Conservation (phyloP, 2,888 invertebrate genomes). For the Acanthosepion esculentum region DNA sequence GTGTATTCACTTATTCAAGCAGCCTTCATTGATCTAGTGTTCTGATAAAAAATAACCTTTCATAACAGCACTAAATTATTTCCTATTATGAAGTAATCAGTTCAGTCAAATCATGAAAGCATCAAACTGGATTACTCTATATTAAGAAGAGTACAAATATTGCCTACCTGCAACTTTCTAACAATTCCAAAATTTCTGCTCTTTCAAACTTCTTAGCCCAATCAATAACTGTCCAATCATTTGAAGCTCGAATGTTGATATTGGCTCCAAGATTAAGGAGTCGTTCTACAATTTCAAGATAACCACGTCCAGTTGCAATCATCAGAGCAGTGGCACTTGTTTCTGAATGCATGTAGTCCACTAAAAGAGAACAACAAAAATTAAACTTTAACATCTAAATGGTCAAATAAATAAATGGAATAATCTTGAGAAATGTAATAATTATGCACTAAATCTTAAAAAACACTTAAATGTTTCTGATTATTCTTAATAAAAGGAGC, state of each 20-base stretch:
- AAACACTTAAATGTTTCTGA: too few species aligned
- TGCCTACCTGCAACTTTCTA: conserved; percentile 77
- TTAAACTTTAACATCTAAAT: background rate
- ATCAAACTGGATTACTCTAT: background rate
- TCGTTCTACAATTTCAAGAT: conserved; percentile 81
- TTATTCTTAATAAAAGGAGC: too few species aligned
- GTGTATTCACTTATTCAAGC: too few species aligned
- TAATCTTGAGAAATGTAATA: too few species aligned
- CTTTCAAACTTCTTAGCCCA: conserved; percentile 82
- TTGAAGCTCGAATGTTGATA: conserved; percentile 78
- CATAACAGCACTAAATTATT: background rate
- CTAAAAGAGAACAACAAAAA: conserved; percentile 59
- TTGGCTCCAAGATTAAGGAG: conserved; percentile 83
- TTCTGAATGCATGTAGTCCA: conserved; percentile 82
- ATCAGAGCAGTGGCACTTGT: conserved; percentile 84
- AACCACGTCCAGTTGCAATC: conserved; percentile 85
- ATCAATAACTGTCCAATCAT: conserved; percentile 83
- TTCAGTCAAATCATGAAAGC: background rate
- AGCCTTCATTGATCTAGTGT: too few species aligned
- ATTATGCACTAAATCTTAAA: too few species aligned
- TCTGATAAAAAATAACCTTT: too few species aligned
- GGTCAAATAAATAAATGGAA: background rate
- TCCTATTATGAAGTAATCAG: background rate
- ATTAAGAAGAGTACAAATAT: background rate
- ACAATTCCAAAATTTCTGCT: conserved; percentile 80